Conservation (phyloP, 2,113 vertebrate genomes). For the Geothlypis trichas region DNA sequence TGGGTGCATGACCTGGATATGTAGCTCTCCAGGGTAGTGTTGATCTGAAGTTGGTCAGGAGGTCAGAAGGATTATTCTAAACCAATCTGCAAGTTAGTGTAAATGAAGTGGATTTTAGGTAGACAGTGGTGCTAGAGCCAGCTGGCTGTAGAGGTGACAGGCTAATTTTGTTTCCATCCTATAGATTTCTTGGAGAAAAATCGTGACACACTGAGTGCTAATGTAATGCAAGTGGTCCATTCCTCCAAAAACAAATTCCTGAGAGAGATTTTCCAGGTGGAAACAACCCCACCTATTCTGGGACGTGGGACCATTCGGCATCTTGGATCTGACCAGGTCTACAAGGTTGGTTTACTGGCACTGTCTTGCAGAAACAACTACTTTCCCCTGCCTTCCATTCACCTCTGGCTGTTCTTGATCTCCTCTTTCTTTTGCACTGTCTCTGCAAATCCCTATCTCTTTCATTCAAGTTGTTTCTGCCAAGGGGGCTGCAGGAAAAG, state of each 20-base stretch:
- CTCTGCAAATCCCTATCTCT: background rate
- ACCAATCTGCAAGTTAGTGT: conserved; percentile 4
- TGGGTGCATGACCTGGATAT: background rate
- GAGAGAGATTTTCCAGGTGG: conserved; percentile 81
- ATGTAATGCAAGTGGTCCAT: conserved; percentile 84
- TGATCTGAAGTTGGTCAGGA: conserved; percentile 6
- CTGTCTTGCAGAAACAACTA: background rate
- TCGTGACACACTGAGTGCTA: conserved; percentile 85
- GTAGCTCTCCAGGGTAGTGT: background rate
- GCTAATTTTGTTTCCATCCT: background rate
- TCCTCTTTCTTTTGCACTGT: background rate
- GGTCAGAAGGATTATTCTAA: conserved; percentile 23
- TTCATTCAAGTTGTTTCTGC: background rate
- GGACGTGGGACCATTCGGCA: conserved; percentile 64
- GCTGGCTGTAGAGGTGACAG: background rate
- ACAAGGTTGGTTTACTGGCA: conserved; percentile 70
- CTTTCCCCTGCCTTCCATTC: background rate
- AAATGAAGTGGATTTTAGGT: background rate
- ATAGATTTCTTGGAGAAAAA: conserved; percentile 97
- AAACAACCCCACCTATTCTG: conserved; percentile 2
- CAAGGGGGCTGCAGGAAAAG: background rate
- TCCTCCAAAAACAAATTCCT: conserved; percentile 90
- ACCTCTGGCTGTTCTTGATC: background rate
- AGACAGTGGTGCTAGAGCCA: background rate
- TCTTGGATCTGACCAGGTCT: conserved; percentile 42